Conservation (phyloP, 2,113 vertebrate genomes). For the Brevimyrus niger region DNA sequence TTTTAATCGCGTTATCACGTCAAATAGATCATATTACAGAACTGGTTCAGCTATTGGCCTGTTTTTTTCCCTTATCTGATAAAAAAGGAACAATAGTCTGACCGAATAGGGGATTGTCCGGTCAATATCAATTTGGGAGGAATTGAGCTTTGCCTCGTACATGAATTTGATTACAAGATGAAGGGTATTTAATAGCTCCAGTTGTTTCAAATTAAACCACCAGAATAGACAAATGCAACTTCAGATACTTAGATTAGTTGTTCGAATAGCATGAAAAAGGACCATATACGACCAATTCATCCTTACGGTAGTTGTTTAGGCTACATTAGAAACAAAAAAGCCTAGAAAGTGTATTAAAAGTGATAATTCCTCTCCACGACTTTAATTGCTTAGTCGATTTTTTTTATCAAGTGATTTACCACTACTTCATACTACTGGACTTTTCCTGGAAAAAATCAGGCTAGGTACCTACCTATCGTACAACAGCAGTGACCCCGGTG, state of each 20-base stretch:
- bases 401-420: neutral
- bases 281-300: neutral
- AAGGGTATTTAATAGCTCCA: neutral
- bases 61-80: neutral
- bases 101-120: neutral
- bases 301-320: neutral
- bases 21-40: neutral
- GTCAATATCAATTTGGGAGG: neutral
- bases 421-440: neutral
- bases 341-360: neutral
- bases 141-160: neutral
- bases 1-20: neutral
- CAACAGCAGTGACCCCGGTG: neutral
- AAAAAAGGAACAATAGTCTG: neutral
- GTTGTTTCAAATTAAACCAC: constrained; percentile 5
- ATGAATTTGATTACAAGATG: neutral
- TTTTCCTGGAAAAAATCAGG: neutral
- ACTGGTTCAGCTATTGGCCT: constrained; percentile 8
- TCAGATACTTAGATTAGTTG: neutral
- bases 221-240: neutral
- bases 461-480: neutral
- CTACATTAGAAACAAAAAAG: neutral
- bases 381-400: neutral
- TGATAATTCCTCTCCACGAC: neutral
- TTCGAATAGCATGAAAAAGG: neutral